Evolutionary conservation across 1,140 invertebrate genomes (phyloP).

Genomic region (Bathynomus jamesi): DNA sequence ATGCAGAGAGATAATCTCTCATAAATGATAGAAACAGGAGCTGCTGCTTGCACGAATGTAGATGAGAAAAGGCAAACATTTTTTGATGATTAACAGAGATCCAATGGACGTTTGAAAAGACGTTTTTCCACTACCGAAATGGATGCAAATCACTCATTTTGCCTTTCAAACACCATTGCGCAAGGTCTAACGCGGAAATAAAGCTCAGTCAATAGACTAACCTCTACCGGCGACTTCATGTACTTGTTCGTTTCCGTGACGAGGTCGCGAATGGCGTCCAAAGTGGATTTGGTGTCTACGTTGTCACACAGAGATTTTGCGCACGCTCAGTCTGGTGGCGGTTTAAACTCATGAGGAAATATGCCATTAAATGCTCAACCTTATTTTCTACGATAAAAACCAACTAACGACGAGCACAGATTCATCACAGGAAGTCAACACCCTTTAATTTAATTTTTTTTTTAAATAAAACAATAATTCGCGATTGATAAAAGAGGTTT

Average conservation of each 20-base stretch:
- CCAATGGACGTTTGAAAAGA: neutral
- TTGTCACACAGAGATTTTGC: constrained; percentile 89
- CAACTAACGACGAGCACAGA: neutral
- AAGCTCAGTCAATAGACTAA: constrained; percentile 43
- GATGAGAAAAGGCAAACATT: neutral
- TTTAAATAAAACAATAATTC: constrained; percentile 39
- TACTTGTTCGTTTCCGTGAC: constrained; percentile 77
- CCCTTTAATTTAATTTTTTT: constrained; percentile 53
- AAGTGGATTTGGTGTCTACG: constrained; percentile 77
- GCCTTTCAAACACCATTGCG: neutral
- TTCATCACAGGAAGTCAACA: constrained; percentile 52
- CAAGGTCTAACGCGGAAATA: neutral
- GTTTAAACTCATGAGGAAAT: neutral
- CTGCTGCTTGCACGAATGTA: neutral
- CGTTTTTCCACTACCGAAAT: neutral
- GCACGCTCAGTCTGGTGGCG: constrained; percentile 52
- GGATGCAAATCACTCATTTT: neutral
- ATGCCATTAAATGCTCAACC: neutral
- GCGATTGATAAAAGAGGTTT: too few species aligned
- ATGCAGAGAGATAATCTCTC: neutral
- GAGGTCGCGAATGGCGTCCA: constrained; percentile 76
- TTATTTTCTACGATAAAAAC: neutral
- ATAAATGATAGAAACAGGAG: neutral
- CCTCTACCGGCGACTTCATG: constrained; percentile 57
- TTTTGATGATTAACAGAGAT: neutral